These are phyloP conservation scores for Ancistrus triradiatus DNA, from an alignment of 2,113 vertebrate species.

Conservation along the genomic window DNA sequence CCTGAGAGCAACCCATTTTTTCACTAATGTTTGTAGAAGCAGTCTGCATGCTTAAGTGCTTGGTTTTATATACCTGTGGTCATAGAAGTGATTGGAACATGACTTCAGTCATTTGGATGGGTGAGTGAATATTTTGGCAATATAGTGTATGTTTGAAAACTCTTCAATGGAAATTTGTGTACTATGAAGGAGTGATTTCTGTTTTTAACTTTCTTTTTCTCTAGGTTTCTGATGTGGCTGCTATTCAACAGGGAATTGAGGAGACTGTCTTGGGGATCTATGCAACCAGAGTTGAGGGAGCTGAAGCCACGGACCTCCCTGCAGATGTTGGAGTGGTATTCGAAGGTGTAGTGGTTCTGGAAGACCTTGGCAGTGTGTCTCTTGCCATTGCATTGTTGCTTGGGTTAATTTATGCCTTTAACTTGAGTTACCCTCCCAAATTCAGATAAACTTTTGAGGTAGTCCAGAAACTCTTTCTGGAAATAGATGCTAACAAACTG, in stretches of 20 bases:
- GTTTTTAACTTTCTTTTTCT: neutral
- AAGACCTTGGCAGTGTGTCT: neutral
- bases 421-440: neutral
- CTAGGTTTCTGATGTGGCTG: neutral
- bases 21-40: no score
- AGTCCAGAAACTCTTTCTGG: neutral
- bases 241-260: neutral
- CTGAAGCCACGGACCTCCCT: neutral
- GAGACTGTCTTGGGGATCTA: no score
- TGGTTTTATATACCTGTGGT: no score
- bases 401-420: neutral
- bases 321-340: neutral
- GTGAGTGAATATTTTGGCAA: no score
- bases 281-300: no score
- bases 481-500: no score
- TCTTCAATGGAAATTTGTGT: neutral
- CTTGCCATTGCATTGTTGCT: neutral
- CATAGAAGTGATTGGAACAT: no score
- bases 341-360: neutral
- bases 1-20: no score
- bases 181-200: neutral
- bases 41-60: no score
- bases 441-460: neutral
- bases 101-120: no score
- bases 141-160: no score